Evolutionary conservation across 2,113 vertebrate genomes (phyloP), one percentile per base, ranked within the genome.

Genomic region (Emydura subglobosa): DNA sequence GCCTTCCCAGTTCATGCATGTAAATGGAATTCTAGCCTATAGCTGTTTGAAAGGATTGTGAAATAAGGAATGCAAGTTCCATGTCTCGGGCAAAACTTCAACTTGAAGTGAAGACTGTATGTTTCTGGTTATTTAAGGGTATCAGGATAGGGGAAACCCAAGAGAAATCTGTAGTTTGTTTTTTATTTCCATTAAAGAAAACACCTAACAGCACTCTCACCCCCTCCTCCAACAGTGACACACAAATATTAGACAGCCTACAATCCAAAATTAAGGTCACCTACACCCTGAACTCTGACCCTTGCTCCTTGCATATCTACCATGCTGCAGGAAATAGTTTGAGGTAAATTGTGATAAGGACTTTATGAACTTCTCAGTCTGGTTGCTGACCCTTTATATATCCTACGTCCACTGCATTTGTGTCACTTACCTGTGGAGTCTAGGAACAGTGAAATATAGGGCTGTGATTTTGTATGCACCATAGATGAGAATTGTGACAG

Each of bases 351-450:
- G 79, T 24, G 11, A 17, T 16, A 82, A n/a, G 74, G 87, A 86
- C 79, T 16, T 7, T 7, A 22, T 0, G 4, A 59, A 47, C 54
- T 1, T 0, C 4, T 49, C 29, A 7, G 61, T 10, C 76, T 34
- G 1, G 42, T 61, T 4, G 2, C 17, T 53, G 87, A 7, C 3
- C 25, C 1, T 9, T 57, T 53, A 79, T 61, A 42, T 85, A 44
- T 19, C 85, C 21, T 42, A 54, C 34, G 39, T 25, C 61, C 82
- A 4, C 61, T 12, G 7, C 1, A 11, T 39, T 9, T 25, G 68
- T 2, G 3, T 74, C 72, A 74, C n/a, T 39, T 24, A 42, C 72
- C 72, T 22, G 19, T 72, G n/a, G 68, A 39, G 39, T 42, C 72
- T 25, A 42, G 21, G 39, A 42, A 74, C 9, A 10, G 22, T 24